Evolutionary conservation across 1,140 invertebrate genomes (phyloP).

Genomic region (Sinella curviseta): DNA sequence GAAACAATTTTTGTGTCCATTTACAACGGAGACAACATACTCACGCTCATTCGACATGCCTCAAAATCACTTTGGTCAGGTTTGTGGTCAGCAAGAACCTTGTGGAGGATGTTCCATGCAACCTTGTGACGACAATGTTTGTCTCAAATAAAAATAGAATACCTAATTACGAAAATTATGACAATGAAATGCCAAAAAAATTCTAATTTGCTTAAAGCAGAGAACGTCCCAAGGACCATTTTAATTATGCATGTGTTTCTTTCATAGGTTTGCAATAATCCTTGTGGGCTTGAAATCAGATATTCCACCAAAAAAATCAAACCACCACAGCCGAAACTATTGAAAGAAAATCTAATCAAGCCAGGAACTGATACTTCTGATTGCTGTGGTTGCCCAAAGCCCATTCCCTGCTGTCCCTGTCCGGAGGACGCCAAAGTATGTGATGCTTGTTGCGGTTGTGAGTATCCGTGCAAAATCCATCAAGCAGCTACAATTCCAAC

Average conservation of each 20-base stretch:
- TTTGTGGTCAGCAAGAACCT: constrained; percentile 33
- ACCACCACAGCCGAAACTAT: constrained; percentile 24
- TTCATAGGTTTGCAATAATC: constrained; percentile 24
- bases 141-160: too few species aligned
- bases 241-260: not conserved
- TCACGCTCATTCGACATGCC: constrained; percentile 42
- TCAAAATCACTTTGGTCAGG: constrained; percentile 32
- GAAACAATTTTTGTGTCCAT: constrained; percentile 41
- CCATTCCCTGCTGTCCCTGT: constrained; percentile 46
- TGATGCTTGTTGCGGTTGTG: constrained; percentile 46
- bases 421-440: constrained; percentile 34
- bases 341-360: constrained; percentile 41
- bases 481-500: constrained; percentile 44
- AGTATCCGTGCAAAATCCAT: constrained; percentile 46
- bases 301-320: constrained; percentile 7
- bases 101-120: constrained; percentile 29
- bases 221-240: too few species aligned
- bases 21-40: constrained; percentile 47
- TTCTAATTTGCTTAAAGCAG: too few species aligned
- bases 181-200: too few species aligned
- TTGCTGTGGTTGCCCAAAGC: constrained; percentile 39
- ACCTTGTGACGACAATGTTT: constrained; percentile 29
- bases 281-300: constrained; percentile 38
- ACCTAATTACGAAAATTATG: too few species aligned
- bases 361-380: constrained; percentile 45